Base-by-base conservation (phyloP, 2,797 vertebrate genomes). In the Eulemur rubriventer region DNA sequence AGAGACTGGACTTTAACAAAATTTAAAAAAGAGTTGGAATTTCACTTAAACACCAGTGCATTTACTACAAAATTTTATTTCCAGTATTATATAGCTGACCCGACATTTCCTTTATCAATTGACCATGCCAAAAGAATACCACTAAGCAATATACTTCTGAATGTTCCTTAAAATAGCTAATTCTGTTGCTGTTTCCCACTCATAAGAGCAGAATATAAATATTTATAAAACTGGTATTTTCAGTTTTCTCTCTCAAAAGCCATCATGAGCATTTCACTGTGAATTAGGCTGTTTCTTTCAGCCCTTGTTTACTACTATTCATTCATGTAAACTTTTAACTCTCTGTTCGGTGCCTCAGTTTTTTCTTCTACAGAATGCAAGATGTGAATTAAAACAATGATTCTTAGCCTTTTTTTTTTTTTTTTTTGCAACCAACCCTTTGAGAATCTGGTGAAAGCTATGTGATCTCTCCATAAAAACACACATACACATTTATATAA, bases 371-470 rank as follows among this genome's bases (percentile, higher is more conserved):
- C 28, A 92, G 52, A 93, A 92, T 81, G 80, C 95, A 55, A 55
- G 30, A 73, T 24, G 1, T 67, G 22, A 52, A 79, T 88, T 78
- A 80, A 95, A 96, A 84, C 41, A 96, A 70, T 33, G n/a, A 35
- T 91, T 91, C 57, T 70, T 72, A 83, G 75, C 6, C 2, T 55
- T 63, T 90, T 38, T 91, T 59, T 24, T 57, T 55, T 63, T 79
- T 75, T 69, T 38, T 41, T 41, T 41, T 41, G 41, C 41, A 41
- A 41, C 35, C 41, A 75, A 89, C 4, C 6, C 65, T 94, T 65
- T 93, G 22, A 96, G 73, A 91, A 76, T 91, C 65, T 97, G 61
- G 43, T 87, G 30, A 97, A 96, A 90, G 38, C 28, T 95, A 87
- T 30, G 83, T 84, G 82, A 67, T 57, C 46, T 82, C 67, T 76